Evolutionary conservation across 2,888 invertebrate species (phyloP).

Genomic region (Lithophane leautieri): DNA sequence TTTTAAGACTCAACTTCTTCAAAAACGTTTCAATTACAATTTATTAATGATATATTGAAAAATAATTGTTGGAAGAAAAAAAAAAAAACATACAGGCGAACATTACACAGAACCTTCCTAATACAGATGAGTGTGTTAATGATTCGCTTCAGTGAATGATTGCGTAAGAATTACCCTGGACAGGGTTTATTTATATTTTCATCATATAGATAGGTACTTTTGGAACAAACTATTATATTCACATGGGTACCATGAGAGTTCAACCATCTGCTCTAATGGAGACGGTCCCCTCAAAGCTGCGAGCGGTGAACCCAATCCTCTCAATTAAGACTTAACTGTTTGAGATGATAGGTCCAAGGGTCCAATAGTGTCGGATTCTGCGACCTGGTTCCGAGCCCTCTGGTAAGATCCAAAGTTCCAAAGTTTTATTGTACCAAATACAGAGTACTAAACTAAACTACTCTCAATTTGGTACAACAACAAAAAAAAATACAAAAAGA

Average conservation of each 20-base stretch:
- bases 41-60: neutral
- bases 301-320: constrained; percentile 19
- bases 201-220: neutral
- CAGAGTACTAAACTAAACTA: no score
- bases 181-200: neutral
- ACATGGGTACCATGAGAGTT: neutral
- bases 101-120: neutral
- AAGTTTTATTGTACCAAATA: no score
- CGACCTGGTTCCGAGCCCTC: neutral
- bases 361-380: neutral
- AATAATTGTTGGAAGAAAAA: no score
- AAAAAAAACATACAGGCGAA: no score
- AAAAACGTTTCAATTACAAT: no score
- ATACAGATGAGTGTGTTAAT: neutral
- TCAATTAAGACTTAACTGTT: constrained; percentile 26
- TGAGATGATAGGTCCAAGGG: constrained; percentile 1
- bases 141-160: neutral
- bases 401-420: no score
- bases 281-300: constrained; percentile 23
- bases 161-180: neutral
- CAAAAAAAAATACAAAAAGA: no score
- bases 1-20: no score
- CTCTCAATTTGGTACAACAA: no score
- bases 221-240: neutral
- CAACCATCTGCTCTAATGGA: neutral